phyloP scores from a whole-genome alignment of 2,113 vertebrate genomes.

The Hyla sarda region DNA sequence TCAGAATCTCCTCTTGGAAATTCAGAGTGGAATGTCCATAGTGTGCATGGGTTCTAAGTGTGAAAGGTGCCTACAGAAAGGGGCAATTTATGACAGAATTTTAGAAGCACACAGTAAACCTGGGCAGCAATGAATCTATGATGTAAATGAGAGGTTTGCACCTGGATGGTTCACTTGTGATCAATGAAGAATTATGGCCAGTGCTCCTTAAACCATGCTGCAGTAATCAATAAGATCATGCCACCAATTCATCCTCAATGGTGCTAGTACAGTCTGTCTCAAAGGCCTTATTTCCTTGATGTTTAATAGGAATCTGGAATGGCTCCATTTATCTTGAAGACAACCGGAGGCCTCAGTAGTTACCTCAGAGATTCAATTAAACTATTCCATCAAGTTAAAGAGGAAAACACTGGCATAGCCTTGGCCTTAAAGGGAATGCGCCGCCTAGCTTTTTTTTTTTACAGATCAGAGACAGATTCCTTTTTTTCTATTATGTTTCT shows the following conservation, averaged over 20 bases:
- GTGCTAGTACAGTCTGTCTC: neutral
- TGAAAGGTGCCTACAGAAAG: too few species aligned
- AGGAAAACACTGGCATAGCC: neutral
- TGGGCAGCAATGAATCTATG: neutral
- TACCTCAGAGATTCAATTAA: conserved; percentile 32
- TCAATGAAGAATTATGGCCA: conserved; percentile 20
- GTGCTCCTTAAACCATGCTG: neutral
- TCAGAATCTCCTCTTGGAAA: too few species aligned
- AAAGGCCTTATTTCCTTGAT: conserved; percentile 19
- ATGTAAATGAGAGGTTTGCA: neutral
- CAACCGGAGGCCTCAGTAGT: conserved; percentile 9
- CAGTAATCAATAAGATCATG: neutral
- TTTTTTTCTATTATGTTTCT: too few species aligned
- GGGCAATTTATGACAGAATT: too few species aligned
- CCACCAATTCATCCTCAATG: neutral
- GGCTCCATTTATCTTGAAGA: neutral
- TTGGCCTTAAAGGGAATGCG: too few species aligned
- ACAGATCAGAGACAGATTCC: too few species aligned
- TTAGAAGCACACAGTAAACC: too few species aligned
- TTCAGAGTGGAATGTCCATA: too few species aligned
- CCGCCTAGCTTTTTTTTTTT: too few species aligned
- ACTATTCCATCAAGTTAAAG: neutral
- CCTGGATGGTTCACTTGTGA: neutral
- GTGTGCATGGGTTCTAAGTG: too few species aligned
- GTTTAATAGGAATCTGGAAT: conserved; percentile 20